Conservation (phyloP, 2,888 invertebrate genomes). For the Papilio protenor region DNA sequence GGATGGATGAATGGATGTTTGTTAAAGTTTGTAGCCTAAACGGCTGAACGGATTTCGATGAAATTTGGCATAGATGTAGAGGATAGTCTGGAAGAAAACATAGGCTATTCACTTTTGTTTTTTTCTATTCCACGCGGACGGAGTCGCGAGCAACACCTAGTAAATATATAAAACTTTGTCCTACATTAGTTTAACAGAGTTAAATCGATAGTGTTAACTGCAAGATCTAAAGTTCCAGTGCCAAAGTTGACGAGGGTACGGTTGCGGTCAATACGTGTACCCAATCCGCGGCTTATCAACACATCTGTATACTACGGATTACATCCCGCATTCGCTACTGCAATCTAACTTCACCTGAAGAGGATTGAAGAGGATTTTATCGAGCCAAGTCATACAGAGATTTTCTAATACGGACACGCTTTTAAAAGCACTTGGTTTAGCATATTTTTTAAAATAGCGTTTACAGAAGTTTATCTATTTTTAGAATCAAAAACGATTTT, state of each 20-base stretch:
- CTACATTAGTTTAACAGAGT: conserved; percentile 32
- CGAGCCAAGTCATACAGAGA: neutral
- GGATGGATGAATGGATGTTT: too few species aligned
- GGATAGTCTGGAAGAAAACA: too few species aligned
- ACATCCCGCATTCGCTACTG: conserved; percentile 47
- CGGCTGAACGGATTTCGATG: too few species aligned
- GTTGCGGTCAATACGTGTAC: conserved; percentile 62
- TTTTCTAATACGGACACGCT: conserved; percentile 20
- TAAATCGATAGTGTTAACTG: conserved; percentile 45
- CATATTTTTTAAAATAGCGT: neutral
- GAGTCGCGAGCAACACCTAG: too few species aligned
- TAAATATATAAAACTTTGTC: too few species aligned
- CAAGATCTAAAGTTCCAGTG: conserved; percentile 54
- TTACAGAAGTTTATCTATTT: too few species aligned
- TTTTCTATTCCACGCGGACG: too few species aligned
- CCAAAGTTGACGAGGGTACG: conserved; percentile 73
- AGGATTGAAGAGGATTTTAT: conserved; percentile 39
- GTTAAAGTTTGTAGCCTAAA: too few species aligned
- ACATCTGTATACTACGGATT: conserved; percentile 60
- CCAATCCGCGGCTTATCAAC: conserved; percentile 56
- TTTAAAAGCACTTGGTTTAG: neutral
- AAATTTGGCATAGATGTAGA: too few species aligned
- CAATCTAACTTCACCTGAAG: conserved; percentile 55
- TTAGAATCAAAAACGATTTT: too few species aligned
- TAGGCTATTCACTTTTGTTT: too few species aligned